Evolutionary conservation across 2,888 invertebrate genomes (phyloP).

Genomic region (Nomada ruficornis): DNA sequence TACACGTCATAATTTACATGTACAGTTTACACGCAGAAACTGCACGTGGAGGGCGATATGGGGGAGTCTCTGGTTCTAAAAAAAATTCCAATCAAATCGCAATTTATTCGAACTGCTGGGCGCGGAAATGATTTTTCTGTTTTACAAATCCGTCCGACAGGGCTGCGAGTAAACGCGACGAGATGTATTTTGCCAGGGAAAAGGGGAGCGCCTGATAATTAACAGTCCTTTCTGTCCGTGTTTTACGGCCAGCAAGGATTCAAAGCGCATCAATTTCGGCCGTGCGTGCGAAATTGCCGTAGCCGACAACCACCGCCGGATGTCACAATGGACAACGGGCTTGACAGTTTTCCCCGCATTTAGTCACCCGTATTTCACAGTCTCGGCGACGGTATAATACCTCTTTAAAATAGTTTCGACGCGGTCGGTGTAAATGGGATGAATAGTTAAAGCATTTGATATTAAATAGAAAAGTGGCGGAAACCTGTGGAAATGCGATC

Average conservation of each 20-base stretch:
- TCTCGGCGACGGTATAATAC: slow-evolving; percentile 2
- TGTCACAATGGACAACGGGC: slow-evolving; percentile 63
- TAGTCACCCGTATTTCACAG: slow-evolving; percentile 56
- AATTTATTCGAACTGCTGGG: slow-evolving; percentile 19
- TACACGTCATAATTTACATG: no score
- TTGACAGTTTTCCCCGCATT: slow-evolving; percentile 65
- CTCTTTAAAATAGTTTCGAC: slow-evolving; percentile 4
- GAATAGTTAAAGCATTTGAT: no score
- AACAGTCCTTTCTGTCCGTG: slow-evolving; percentile 57
- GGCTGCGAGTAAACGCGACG: slow-evolving; percentile 28
- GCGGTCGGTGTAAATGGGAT: not conserved
- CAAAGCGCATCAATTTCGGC: slow-evolving; percentile 67
- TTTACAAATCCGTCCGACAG: slow-evolving; percentile 52
- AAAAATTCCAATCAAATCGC: slow-evolving; percentile 21
- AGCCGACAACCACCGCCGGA: slow-evolving; percentile 49
- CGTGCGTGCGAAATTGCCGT: slow-evolving; percentile 56
- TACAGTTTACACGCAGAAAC: not conserved
- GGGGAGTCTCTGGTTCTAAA: not conserved
- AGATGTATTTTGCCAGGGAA: slow-evolving; percentile 27
- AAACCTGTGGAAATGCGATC: no score
- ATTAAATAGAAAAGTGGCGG: no score
- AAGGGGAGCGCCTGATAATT: slow-evolving; percentile 55
- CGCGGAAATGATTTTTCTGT: slow-evolving; percentile 51
- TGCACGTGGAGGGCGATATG: not conserved
- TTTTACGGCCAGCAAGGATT: slow-evolving; percentile 58